Conservation (phyloP, 2,113 vertebrate species). For the Colaptes auratus region DNA sequence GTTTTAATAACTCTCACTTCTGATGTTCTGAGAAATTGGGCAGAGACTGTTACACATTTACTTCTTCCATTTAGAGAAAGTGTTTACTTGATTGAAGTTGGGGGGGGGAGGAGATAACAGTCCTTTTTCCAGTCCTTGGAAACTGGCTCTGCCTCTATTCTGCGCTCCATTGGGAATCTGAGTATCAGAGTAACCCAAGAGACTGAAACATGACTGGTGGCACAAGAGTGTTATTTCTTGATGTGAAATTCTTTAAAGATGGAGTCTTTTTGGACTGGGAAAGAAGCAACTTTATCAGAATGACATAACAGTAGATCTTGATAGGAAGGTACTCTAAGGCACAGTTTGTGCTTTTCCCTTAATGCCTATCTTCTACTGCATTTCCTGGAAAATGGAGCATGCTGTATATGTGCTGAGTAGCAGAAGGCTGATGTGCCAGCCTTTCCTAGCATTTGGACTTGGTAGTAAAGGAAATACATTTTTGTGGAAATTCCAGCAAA, state of each 20-base stretch:
- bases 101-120: not conserved
- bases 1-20: not conserved
- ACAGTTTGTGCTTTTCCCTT: not conserved
- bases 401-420: not conserved
- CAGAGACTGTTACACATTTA: not conserved
- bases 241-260: not conserved
- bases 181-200: not conserved
- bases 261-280: not conserved
- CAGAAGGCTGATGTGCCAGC: not conserved
- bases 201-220: not conserved
- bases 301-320: not conserved
- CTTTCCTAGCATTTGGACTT: not conserved
- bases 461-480: not conserved
- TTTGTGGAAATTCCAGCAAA: not conserved
- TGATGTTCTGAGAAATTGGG: not conserved
- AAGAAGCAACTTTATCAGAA: not conserved
- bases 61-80: not conserved
- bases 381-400: not conserved
- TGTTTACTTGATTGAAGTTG: not conserved
- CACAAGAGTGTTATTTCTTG: not conserved
- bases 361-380: not conserved
- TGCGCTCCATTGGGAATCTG: not conserved
- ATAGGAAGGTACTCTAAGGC: not conserved
- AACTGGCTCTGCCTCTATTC: not conserved
- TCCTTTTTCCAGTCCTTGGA: not conserved